Evolutionary conservation across 2,113 vertebrate species (phyloP).

Genomic region (Gadus chalcogrammus): DNA sequence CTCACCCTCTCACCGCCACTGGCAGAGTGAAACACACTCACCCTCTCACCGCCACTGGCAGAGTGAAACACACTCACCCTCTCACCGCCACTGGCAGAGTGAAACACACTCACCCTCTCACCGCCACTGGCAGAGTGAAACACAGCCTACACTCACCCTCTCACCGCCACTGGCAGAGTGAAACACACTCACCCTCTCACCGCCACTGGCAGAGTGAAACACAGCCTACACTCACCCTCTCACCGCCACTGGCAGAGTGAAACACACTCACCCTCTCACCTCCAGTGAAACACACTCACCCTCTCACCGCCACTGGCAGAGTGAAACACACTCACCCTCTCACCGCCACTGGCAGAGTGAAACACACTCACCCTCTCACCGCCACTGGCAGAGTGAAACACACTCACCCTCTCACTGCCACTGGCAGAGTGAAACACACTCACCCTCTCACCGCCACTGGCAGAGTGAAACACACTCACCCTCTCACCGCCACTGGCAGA

Average conservation of each 20-base stretch:
- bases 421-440: neutral
- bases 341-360: neutral
- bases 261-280: neutral
- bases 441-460: too few species aligned
- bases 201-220: conserved; percentile 1
- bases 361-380: too few species aligned
- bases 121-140: conserved; percentile 3
- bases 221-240: too few species aligned
- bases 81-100: neutral
- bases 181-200: neutral
- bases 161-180: conserved; percentile 2
- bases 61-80: neutral
- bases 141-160: neutral
- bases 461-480: too few species aligned
- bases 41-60: neutral
- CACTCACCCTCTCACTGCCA: neutral
- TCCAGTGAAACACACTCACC: neutral
- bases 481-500: too few species aligned
- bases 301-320: conserved; percentile 1
- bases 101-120: too few species aligned
- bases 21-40: neutral
- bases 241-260: neutral
- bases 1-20: neutral
- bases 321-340: neutral
- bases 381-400: conserved; percentile 5